Percentiles rank a stretch among this genome's conserved stretches.
phyloP scores from a whole-genome alignment of 1,140 invertebrate species.

The Drosophila kohkoa region DNA sequence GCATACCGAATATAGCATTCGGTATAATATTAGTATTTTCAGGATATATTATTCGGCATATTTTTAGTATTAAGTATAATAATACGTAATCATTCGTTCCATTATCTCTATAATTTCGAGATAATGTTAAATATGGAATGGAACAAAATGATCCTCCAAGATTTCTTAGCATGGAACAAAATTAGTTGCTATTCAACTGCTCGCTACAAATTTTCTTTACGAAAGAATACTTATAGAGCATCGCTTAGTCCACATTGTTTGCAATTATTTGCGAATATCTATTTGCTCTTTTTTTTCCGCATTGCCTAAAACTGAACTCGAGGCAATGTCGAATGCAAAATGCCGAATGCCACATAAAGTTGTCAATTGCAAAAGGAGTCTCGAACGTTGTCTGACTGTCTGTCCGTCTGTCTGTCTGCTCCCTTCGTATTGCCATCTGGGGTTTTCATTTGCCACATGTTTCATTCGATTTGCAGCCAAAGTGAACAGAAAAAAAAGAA shows the following conservation, averaged over 20 bases:
- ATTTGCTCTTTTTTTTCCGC: neutral
- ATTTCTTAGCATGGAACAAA: no score
- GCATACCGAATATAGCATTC: no score
- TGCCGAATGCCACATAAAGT: constrained; percentile 31
- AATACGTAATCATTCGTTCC: no score
- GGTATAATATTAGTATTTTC: no score
- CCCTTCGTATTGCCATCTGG: constrained; percentile 7
- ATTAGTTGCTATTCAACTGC: no score
- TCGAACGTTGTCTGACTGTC: constrained; percentile 2
- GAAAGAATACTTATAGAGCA: neutral
- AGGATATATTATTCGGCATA: no score
- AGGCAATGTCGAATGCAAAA: constrained; percentile 7
- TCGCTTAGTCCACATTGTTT: neutral
- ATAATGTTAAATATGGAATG: no score
- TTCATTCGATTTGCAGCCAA: constrained; percentile 49
- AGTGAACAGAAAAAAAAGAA: constrained; percentile 9
- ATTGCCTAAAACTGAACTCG: constrained; percentile 6
- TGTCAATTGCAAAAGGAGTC: constrained; percentile 37
- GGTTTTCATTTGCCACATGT: constrained; percentile 47
- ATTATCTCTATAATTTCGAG: no score
- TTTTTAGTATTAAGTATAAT: no score
- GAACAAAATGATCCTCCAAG: no score
- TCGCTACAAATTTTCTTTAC: no score
- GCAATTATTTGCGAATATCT: neutral
- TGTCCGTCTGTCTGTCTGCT: neutral